Evolutionary conservation across 2,888 invertebrate genomes (phyloP).

Genomic region (Andrena camellia): DNA sequence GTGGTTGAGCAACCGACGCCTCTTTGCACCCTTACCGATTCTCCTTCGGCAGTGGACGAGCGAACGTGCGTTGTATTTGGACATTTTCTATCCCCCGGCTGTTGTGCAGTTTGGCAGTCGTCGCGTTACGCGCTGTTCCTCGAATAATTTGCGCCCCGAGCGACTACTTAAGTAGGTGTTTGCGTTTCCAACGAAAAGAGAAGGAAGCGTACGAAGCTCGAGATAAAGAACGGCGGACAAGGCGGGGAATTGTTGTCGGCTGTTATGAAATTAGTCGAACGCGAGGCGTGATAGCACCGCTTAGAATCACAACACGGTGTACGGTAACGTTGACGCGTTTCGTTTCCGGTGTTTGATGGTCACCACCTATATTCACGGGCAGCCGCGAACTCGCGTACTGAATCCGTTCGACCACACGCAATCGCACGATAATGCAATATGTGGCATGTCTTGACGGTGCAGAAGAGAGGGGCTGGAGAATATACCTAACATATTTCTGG

Average conservation of each 20-base stretch:
- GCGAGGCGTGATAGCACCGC: slow-evolving; percentile 70
- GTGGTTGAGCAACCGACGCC: not conserved
- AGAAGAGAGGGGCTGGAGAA: not conserved
- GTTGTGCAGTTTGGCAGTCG: not conserved
- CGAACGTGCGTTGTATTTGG: not conserved
- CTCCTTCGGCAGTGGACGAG: not conserved
- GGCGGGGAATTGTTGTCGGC: slow-evolving; percentile 55
- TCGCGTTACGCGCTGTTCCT: not conserved
- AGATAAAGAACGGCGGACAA: slow-evolving; percentile 5
- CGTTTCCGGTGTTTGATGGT: slow-evolving; percentile 83
- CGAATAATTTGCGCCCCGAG: not conserved
- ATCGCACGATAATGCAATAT: not conserved
- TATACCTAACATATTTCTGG: not conserved
- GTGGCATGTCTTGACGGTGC: not conserved
- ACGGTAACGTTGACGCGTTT: slow-evolving; percentile 79
- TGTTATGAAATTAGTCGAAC: slow-evolving; percentile 74
- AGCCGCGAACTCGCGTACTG: slow-evolving; percentile 12
- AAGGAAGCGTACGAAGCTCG: not conserved
- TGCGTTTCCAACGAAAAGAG: not conserved
- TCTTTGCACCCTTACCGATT: not conserved
- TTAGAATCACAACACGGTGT: slow-evolving; percentile 76
- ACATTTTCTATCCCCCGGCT: not conserved
- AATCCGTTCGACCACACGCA: slow-evolving; percentile 23
- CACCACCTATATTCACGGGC: slow-evolving; percentile 56
- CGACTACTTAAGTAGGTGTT: no score